Evolutionary conservation across 1,140 invertebrate genomes (phyloP).

Genomic region (Brachionus asplanchnoidis): DNA sequence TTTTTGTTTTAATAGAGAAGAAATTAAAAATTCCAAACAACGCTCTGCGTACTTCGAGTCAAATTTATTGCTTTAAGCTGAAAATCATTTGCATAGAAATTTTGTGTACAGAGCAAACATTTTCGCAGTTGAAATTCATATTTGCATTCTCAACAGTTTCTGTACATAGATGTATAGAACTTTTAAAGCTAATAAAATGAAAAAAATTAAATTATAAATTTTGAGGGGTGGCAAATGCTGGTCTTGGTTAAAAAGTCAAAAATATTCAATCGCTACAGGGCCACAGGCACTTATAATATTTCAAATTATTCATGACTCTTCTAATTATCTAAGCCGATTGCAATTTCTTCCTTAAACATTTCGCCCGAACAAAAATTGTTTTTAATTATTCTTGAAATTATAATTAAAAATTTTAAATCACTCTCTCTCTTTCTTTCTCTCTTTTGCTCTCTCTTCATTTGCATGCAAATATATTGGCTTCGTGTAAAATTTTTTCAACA

Average conservation of each 20-base stretch:
- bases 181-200: background rate
- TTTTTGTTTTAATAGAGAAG: background rate
- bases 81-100: background rate
- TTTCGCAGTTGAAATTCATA: background rate
- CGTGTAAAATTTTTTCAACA: background rate
- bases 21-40: background rate
- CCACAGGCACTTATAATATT: background rate
- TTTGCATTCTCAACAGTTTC: background rate
- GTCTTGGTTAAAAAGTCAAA: background rate
- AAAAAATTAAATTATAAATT: background rate
- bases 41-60: background rate
- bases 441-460: background rate
- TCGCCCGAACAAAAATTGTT: background rate
- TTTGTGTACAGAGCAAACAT: background rate
- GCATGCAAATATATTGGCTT: background rate
- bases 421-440: background rate
- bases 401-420: slow-evolving; percentile 8
- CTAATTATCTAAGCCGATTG: background rate
- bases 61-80: background rate
- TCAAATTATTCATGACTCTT: background rate
- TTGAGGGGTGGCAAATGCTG: background rate
- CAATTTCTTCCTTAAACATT: background rate
- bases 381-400: slow-evolving; percentile 27
- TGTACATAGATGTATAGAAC: background rate
- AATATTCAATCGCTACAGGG: background rate